Evolutionary conservation across 2,113 vertebrate species (phyloP).

Genomic region (Pangasianodon hypophthalmus): DNA sequence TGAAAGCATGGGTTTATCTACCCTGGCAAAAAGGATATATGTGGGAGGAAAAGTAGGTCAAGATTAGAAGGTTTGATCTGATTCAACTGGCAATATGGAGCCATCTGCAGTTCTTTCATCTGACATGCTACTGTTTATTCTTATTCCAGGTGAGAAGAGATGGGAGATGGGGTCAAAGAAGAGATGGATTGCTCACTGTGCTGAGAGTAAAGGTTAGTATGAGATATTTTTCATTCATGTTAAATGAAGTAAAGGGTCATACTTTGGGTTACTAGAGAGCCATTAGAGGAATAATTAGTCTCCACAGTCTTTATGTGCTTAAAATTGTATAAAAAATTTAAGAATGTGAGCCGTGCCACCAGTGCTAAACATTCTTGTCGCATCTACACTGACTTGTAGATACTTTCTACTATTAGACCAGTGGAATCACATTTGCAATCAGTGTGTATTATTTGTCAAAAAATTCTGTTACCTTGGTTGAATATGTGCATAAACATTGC

Average conservation of each 20-base stretch:
- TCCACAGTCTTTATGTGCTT: background rate
- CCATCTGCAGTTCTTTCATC: slow-evolving; percentile 40
- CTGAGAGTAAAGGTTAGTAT: slow-evolving; percentile 35
- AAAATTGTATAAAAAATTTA: background rate
- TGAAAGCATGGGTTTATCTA: slow-evolving; percentile 53
- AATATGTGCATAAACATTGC: slow-evolving; percentile 7
- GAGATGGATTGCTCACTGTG: background rate
- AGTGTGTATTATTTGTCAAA: background rate
- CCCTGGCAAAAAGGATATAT: slow-evolving; percentile 41
- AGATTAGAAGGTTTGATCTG: slow-evolving; percentile 44
- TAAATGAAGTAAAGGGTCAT: slow-evolving; percentile 15
- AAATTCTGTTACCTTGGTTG: background rate
- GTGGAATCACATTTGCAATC: background rate
- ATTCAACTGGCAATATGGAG: slow-evolving; percentile 46
- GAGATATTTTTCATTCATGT: slow-evolving; percentile 17
- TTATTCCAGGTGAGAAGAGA: slow-evolving; percentile 35
- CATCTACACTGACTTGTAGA: background rate
- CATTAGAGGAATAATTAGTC: slow-evolving; percentile 27
- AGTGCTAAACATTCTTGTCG: background rate
- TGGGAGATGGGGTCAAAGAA: slow-evolving; percentile 11
- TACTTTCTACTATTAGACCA: background rate
- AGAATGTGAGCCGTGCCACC: background rate
- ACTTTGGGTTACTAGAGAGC: slow-evolving; percentile 23
- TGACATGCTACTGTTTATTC: slow-evolving; percentile 46
- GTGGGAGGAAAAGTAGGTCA: slow-evolving; percentile 58